Evolutionary conservation across 2,888 invertebrate genomes (phyloP).

Genomic region (Coleophora flavipennella): DNA sequence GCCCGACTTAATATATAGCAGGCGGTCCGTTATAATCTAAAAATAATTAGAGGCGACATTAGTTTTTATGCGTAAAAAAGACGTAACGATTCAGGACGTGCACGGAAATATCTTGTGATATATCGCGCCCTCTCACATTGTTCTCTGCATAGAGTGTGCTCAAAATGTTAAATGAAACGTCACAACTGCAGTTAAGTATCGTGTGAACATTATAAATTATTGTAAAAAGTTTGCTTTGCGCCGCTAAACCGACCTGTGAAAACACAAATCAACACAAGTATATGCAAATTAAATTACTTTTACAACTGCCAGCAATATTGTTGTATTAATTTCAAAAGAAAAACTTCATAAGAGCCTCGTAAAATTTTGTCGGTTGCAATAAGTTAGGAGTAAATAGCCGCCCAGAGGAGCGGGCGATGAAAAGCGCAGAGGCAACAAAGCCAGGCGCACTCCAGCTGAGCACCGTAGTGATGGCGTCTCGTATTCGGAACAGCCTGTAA

Average conservation of each 20-base stretch:
- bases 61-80: conserved; percentile 72
- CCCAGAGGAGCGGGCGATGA: neutral
- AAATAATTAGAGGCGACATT: conserved; percentile 72
- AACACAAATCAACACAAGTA: neutral
- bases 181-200: neutral
- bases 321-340: conserved; percentile 42
- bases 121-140: conserved; percentile 56
- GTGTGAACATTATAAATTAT: neutral
- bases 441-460: conserved; percentile 54
- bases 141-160: conserved; percentile 23
- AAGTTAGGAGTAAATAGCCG: conserved; percentile 46
- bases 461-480: conserved; percentile 51
- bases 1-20: conserved; percentile 65
- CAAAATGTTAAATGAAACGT: neutral
- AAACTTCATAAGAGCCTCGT: conserved; percentile 46
- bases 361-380: conserved; percentile 41
- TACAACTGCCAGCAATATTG: conserved; percentile 31
- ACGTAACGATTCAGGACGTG: conserved; percentile 47
- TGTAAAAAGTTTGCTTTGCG: conserved; percentile 6
- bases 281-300: conserved; percentile 31
- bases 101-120: conserved; percentile 66
- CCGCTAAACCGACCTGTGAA: conserved; percentile 6
- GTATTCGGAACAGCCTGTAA: conserved; percentile 68
- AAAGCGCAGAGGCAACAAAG: conserved; percentile 46
- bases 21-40: conserved; percentile 70